Percentiles rank a stretch among this genome's conserved stretches.
Evolutionary conservation across 2,797 vertebrate species (phyloP).

Genomic region (Falco berigora): DNA sequence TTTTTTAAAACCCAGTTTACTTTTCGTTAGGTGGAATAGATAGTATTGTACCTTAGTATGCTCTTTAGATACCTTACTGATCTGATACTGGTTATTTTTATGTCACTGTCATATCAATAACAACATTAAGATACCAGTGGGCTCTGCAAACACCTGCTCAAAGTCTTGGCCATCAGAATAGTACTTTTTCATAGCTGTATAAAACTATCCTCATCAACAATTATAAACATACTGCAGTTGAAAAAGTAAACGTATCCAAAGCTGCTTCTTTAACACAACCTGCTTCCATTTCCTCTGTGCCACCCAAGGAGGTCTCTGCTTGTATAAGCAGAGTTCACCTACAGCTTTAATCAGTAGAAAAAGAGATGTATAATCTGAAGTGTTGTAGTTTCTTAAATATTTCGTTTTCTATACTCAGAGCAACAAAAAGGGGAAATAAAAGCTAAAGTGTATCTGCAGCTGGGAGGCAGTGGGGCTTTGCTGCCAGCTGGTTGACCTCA

Average conservation of each 20-base stretch:
- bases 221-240: background rate
- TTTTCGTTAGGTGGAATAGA: background rate
- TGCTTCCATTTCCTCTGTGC: background rate
- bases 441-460: background rate
- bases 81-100: background rate
- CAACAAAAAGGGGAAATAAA: background rate
- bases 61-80: background rate
- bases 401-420: background rate
- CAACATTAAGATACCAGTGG: background rate
- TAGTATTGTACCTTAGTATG: background rate
- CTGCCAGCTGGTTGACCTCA: background rate
- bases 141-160: background rate
- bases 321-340: background rate
- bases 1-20: background rate
- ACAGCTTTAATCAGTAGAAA: background rate
- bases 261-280: background rate
- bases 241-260: background rate
- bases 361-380: background rate
- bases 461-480: background rate
- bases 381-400: background rate
- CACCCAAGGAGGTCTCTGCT: background rate
- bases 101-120: background rate
- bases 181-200: accelerated
- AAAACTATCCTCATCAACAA: background rate
- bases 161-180: background rate